Percentiles rank a stretch among this genome's conserved stretches.
phyloP scores from a whole-genome alignment of 2,888 invertebrate genomes.

The Stenodera caucasica region DNA sequence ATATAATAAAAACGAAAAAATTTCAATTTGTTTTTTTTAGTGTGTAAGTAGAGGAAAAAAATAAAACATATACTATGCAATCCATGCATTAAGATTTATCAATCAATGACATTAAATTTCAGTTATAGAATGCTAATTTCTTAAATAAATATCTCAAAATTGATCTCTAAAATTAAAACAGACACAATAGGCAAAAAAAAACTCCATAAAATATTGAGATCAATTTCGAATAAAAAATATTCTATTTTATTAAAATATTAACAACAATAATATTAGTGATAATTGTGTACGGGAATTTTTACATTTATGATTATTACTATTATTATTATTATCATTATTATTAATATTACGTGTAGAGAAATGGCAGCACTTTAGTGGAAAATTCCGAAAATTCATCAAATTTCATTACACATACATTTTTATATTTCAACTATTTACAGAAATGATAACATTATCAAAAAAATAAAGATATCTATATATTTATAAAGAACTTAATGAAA shows the following conservation, averaged over 20 bases:
- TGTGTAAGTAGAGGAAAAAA: neutral
- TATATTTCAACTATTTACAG: neutral
- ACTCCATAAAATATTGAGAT: slow-evolving; percentile 1
- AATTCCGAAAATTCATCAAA: neutral
- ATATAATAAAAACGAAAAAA: too few relatives aligned
- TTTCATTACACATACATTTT: neutral
- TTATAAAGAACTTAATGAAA: too few relatives aligned
- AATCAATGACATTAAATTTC: neutral
- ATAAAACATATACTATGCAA: neutral
- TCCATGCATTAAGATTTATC: neutral
- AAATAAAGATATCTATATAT: too few relatives aligned
- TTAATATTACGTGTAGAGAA: neutral
- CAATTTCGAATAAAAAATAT: neutral
- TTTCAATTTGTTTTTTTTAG: too few relatives aligned
- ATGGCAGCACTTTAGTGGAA: neutral
- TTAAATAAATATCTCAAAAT: neutral
- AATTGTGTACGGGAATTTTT: too few relatives aligned
- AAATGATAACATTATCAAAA: too few relatives aligned
- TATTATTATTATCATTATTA: too few relatives aligned
- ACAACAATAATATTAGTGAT: too few relatives aligned
- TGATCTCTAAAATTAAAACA: neutral
- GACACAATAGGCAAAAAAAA: neutral
- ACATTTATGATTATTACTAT: too few relatives aligned
- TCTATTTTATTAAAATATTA: too few relatives aligned
- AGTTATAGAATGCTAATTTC: neutral